Conservation (phyloP, 2,797 vertebrate species). For the Adrianichthys oophorus region DNA sequence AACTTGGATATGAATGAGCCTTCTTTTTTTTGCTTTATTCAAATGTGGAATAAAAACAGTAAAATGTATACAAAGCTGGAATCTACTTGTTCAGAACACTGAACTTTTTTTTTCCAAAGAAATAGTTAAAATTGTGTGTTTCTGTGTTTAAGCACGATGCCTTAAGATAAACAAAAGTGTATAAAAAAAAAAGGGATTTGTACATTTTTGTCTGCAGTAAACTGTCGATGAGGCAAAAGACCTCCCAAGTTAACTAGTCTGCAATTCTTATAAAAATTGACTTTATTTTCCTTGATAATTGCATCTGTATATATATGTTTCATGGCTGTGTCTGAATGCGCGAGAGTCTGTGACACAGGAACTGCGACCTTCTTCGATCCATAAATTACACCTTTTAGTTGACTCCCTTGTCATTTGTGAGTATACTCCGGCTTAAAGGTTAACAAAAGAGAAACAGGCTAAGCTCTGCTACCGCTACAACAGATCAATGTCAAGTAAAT, state of each 20-base stretch:
- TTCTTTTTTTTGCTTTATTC: too few relatives aligned
- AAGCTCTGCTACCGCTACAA: slow-evolving; percentile 87
- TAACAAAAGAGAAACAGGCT: slow-evolving; percentile 99
- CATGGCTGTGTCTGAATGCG: slow-evolving; percentile 87
- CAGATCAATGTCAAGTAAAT: slow-evolving; percentile 99
- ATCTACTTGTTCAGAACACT: too few relatives aligned
- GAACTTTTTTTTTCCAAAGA: too few relatives aligned
- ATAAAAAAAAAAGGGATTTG: too few relatives aligned
- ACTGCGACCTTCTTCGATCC: slow-evolving; percentile 93
- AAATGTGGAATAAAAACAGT: too few relatives aligned
- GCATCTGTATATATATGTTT: slow-evolving; percentile 84
- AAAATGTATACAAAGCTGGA: too few relatives aligned
- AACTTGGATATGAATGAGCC: too few relatives aligned
- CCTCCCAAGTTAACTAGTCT: slow-evolving; percentile 25
- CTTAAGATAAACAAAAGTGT: too few relatives aligned
- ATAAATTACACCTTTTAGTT: slow-evolving; percentile 99
- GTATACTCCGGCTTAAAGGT: slow-evolving; percentile 97
- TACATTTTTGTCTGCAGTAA: too few relatives aligned
- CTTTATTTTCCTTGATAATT: slow-evolving; percentile 91
- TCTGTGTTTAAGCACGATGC: too few relatives aligned
- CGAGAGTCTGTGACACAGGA: slow-evolving; percentile 90
- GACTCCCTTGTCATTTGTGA: slow-evolving; percentile 93
- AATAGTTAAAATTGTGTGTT: too few relatives aligned
- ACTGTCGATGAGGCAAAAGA: too few relatives aligned
- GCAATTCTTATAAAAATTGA: slow-evolving; percentile 86